Evolutionary conservation across 2,888 invertebrate species (phyloP), one percentile per base, ranked within the genome.

Genomic region (Stegophylla sp.): DNA sequence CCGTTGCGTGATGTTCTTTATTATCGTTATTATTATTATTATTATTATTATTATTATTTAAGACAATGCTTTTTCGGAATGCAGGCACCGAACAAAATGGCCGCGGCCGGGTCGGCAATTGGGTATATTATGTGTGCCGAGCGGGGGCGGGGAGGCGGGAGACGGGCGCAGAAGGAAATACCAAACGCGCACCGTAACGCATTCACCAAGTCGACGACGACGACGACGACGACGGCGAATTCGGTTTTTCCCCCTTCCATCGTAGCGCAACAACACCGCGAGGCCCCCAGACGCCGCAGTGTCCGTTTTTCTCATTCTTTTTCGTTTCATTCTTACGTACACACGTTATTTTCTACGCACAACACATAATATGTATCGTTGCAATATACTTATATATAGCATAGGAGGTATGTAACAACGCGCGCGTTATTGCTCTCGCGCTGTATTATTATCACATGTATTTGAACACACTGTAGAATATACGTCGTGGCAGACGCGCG

Each of bases 31-130:
- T 34, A 64, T 51, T 48, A 63, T 76, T 43, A 75, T 64, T 63
- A 28, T 63, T 63, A 73, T 61, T 75, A 64, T 66, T 76, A 64
- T 75, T 66, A 63, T 75, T 48, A 63, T 75, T 63, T 79, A 79
- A 79, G 79, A 79, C 79, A 79, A 79, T 79, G 79, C 79, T 59
- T 79, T 34, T 79, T 79, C 61, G 79, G 79, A 79, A 79, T 79
- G 79, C 79, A 61, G 69, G 79, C 67, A 59, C 59, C 69, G 71
- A 71, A 79, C 79, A 79, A 79, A 79, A 79, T 79, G 79, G 79
- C 79, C 69, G 79, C 69, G n/a, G 43, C 71, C 34, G 59, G 45
- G 59, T 59, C 77, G 77, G 77, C 69, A 79, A 69, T 79, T 79
- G 79, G 79, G 69, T 79, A 69, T 63, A 63, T 79, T 51, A 34